Conservation (phyloP, 2,113 vertebrate species). For the Ictalurus furcatus region DNA sequence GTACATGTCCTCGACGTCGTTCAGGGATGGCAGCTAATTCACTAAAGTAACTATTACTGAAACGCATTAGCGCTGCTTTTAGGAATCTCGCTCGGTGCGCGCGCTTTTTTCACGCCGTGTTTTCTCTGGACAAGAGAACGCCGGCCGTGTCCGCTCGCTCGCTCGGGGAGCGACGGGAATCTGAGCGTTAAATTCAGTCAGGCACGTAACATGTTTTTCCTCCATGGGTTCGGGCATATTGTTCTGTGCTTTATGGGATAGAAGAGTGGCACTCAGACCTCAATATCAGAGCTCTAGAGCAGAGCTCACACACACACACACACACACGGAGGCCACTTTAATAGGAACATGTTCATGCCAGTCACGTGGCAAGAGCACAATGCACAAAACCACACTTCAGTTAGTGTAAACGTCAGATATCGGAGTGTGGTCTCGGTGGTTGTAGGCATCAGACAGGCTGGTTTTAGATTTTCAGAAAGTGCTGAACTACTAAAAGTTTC, state of each 20-base stretch:
- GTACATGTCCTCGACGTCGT: not conserved
- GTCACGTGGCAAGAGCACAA: not conserved
- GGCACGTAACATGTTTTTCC: not conserved
- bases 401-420: not conserved
- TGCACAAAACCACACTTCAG: not conserved
- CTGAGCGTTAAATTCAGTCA: not conserved
- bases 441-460: not conserved
- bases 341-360: not conserved
- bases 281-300: not conserved
- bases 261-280: not conserved
- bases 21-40: conserved; percentile 1
- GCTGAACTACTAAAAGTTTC: not conserved
- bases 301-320: too few species aligned
- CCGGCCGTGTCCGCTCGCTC: not conserved
- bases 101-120: not conserved
- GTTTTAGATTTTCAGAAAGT: not conserved
- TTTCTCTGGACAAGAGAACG: not conserved
- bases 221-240: not conserved
- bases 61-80: conserved; percentile 9
- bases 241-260: not conserved
- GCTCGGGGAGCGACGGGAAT: not conserved
- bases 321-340: not conserved
- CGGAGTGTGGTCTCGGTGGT: not conserved
- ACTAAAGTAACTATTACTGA: conserved; percentile 10
- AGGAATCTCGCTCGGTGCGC: not conserved